phyloP scores from a whole-genome alignment of 2,797 vertebrate species.

The Microctenopoma lineatum region DNA sequence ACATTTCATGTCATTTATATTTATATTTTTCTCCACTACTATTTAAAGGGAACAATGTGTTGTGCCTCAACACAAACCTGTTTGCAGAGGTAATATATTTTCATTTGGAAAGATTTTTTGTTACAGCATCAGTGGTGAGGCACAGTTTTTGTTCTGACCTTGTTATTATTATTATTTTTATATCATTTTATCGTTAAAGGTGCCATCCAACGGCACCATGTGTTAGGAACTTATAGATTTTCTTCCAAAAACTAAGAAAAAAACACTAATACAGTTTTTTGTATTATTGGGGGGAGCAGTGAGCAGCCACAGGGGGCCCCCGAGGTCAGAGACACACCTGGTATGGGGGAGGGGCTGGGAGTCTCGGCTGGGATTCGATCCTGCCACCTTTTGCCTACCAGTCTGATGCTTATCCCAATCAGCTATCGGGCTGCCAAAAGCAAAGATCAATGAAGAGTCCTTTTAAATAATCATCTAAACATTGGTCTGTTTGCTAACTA shows the following conservation, averaged over 20 bases:
- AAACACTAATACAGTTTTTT: too few species aligned
- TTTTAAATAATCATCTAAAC: neutral
- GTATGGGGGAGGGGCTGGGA: too few species aligned
- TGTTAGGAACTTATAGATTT: slow-evolving; percentile 13
- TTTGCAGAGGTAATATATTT: neutral
- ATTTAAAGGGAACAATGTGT: too few species aligned
- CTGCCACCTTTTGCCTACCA: too few species aligned
- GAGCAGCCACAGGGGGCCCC: too few species aligned
- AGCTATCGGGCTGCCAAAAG: too few species aligned
- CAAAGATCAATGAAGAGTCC: neutral
- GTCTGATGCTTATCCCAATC: too few species aligned
- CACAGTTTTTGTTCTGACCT: neutral
- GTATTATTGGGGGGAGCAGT: too few species aligned
- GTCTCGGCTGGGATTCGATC: too few species aligned
- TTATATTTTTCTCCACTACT: too few species aligned
- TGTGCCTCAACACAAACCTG: neutral
- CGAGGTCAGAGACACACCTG: too few species aligned
- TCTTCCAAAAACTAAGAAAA: neutral
- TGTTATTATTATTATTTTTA: slow-evolving; percentile 1
- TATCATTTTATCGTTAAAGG: slow-evolving; percentile 14
- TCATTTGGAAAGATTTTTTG: neutral
- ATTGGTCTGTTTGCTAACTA: neutral
- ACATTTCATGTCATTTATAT: too few species aligned
- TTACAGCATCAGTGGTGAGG: neutral
- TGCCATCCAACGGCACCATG: neutral